Evolutionary conservation across 2,888 invertebrate species (phyloP).

Genomic region (Metacarcinus magister): DNA sequence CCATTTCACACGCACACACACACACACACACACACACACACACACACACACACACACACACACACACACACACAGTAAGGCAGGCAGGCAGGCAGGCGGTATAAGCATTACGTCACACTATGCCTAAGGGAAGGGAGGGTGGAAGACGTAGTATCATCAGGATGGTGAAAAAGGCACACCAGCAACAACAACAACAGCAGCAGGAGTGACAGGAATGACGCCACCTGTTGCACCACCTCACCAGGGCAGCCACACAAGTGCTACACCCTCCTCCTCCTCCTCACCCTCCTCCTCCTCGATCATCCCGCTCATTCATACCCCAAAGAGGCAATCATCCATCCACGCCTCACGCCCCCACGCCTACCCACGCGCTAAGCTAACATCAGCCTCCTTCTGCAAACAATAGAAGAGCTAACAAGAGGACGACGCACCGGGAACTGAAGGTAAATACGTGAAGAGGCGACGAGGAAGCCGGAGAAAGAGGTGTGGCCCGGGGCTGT

Average conservation of each 20-base stretch:
- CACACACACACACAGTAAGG: not conserved
- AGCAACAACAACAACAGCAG: conserved; percentile 5
- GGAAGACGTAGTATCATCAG: not conserved
- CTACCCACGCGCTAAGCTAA: conserved; percentile 1
- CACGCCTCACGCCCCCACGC: not conserved
- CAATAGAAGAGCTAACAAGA: conserved; percentile 20
- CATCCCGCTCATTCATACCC: conserved; percentile 11
- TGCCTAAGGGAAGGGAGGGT: conserved; percentile 1
- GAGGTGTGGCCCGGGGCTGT: conserved; percentile 69
- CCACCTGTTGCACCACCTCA: conserved; percentile 62
- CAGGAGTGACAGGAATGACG: conserved; percentile 47
- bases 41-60: conserved; percentile 28
- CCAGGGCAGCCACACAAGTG: conserved; percentile 44
- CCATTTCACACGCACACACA: not conserved
- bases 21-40: conserved; percentile 29
- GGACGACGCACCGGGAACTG: conserved; percentile 54
- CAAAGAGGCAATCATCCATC: conserved; percentile 30
- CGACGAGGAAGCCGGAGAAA: conserved; percentile 68
- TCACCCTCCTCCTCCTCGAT: not conserved
- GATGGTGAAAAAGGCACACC: not conserved
- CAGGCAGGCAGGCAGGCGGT: not conserved
- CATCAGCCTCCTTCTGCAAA: not conserved
- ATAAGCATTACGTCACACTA: not conserved
- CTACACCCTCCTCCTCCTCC: not conserved
- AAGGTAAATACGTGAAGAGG: conserved; percentile 56